phyloP scores from a whole-genome alignment of 2,113 vertebrate genomes.

The Trogon melanurus region DNA sequence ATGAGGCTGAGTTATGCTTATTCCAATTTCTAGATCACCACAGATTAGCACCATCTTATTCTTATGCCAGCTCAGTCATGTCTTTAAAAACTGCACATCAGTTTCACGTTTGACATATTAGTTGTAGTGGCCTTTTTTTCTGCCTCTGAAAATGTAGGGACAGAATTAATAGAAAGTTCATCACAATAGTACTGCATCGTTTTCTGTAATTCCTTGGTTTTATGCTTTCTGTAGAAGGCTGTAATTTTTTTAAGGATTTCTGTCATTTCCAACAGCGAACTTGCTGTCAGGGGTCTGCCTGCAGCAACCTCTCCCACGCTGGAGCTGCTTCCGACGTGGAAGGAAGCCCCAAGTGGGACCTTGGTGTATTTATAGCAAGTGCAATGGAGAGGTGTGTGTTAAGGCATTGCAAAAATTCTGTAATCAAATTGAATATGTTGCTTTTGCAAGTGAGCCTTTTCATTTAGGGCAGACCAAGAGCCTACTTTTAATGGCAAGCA shows the following conservation, averaged over 20 bases:
- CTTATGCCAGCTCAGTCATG: neutral
- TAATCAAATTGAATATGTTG: neutral
- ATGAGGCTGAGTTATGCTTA: neutral
- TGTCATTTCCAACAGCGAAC: constrained; percentile 22
- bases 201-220: constrained; percentile 15
- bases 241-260: neutral
- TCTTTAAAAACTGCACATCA: neutral
- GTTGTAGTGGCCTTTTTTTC: neutral
- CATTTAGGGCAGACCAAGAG: neutral
- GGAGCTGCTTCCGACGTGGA: neutral
- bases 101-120: neutral
- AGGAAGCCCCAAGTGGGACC: neutral
- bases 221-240: constrained; percentile 1
- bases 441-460: neutral
- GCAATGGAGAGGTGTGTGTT: neutral
- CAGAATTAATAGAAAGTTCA: neutral
- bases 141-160: neutral
- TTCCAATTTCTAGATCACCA: neutral
- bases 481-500: neutral
- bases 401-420: neutral
- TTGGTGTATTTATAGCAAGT: neutral
- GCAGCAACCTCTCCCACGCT: neutral
- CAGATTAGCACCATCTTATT: neutral
- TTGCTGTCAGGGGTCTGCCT: constrained; percentile 9
- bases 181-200: neutral